Percentiles rank a stretch among this genome's conserved stretches.
These are phyloP conservation scores for Rhinoraja longicauda DNA, from an alignment of 2,797 vertebrate species.

Conservation along the genomic window DNA sequence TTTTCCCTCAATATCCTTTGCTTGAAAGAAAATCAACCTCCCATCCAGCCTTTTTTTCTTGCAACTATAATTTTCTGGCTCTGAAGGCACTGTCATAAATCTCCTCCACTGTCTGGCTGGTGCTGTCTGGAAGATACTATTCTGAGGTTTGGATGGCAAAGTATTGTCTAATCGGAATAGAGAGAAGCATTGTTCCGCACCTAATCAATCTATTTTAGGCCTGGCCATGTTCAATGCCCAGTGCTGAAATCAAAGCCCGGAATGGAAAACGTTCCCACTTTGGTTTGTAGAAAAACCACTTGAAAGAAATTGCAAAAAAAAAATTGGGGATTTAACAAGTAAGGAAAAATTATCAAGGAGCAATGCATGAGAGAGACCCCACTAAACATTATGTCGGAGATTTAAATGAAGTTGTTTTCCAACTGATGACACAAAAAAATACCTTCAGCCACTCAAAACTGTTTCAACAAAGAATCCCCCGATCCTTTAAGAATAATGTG, in stretches of 20 bases:
- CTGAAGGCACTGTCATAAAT: too few relatives aligned
- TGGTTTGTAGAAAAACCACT: neutral
- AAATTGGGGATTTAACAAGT: neutral
- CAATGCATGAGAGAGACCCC: neutral
- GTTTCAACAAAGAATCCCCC: too few relatives aligned
- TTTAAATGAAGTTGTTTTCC: neutral
- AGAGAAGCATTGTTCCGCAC: neutral
- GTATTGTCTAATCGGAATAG: neutral
- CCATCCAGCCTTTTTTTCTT: too few relatives aligned
- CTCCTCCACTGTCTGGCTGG: too few relatives aligned
- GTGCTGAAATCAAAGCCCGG: neutral
- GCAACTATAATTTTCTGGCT: too few relatives aligned
- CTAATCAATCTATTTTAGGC: neutral
- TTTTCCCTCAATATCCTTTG: too few relatives aligned
- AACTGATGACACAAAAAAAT: neutral
- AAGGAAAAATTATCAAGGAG: neutral
- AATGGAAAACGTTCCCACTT: neutral
- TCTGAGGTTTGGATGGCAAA: neutral
- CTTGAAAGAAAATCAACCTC: too few relatives aligned
- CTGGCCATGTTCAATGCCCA: neutral
- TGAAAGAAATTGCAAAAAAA: neutral
- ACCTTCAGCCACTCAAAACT: neutral
- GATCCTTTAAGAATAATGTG: too few relatives aligned
- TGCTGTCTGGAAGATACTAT: neutral
- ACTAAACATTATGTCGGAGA: neutral